These are phyloP conservation scores for Didymodactylos carnosus DNA, from an alignment of 2,888 invertebrate species.

Conservation along the genomic window DNA sequence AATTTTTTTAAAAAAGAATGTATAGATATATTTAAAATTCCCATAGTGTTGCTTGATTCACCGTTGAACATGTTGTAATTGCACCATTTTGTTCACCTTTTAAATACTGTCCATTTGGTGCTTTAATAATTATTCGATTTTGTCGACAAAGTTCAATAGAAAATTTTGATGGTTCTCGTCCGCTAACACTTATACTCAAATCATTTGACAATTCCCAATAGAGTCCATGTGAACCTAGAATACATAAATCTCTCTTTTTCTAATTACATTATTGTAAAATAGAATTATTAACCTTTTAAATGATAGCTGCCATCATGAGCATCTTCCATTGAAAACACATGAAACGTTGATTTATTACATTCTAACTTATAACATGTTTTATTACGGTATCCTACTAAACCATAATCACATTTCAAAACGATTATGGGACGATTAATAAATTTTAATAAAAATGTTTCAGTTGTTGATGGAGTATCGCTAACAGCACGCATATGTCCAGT, in stretches of 20 bases:
- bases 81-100: conserved; percentile 31
- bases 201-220: conserved; percentile 82
- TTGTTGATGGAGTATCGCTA: conserved; percentile 58
- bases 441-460: conserved; percentile 42
- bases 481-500: conserved; percentile 80
- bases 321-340: conserved; percentile 63
- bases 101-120: conserved; percentile 41
- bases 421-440: conserved; percentile 54
- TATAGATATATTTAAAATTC: conserved; percentile 2
- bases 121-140: conserved; percentile 71
- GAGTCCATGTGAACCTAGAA: conserved; percentile 8
- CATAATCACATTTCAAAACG: conserved; percentile 79
- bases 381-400: conserved; percentile 75
- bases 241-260: not conserved
- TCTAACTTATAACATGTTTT: conserved; percentile 56
- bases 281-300: conserved; percentile 61
- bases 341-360: conserved; percentile 83
- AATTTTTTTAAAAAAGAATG: not conserved
- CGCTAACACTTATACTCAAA: conserved; percentile 56
- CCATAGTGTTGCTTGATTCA: conserved; percentile 11
- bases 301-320: conserved; percentile 60
- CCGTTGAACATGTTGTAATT: conserved; percentile 1
- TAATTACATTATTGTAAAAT: too few species aligned
- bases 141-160: conserved; percentile 65
- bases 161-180: conserved; percentile 63